Conservation (phyloP, 2,113 vertebrate species). For the Galbula dea region DNA sequence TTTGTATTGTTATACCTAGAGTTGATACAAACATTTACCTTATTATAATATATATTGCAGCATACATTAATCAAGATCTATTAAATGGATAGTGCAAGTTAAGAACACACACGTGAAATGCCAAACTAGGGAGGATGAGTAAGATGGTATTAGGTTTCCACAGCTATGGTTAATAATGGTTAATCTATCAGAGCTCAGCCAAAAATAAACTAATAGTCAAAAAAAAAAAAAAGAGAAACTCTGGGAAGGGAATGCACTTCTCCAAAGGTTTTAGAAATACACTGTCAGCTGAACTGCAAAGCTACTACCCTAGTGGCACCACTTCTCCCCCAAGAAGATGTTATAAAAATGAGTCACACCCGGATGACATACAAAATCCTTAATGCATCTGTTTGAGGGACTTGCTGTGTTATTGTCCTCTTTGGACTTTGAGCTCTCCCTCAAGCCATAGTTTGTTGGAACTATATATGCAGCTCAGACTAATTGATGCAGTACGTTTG, state of each 20-base stretch:
- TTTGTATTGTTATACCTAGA: constrained; percentile 51
- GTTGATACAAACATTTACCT: constrained; percentile 59
- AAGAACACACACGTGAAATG: constrained; percentile 18
- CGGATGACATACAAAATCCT: constrained; percentile 63
- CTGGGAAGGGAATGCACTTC: neutral
- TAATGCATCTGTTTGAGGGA: constrained; percentile 59
- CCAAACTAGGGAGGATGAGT: constrained; percentile 31
- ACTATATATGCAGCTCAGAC: constrained; percentile 58
- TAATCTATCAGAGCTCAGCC: constrained; percentile 40
- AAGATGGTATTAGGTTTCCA: constrained; percentile 52
- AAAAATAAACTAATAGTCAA: constrained; percentile 33
- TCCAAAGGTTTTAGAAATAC: constrained; percentile 44
- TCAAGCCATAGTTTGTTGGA: constrained; percentile 63
- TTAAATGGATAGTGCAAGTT: constrained; percentile 49
- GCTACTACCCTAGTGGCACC: constrained; percentile 32
- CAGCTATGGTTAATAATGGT: constrained; percentile 37
- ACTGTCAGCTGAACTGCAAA: constrained; percentile 37
- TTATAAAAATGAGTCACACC: constrained; percentile 64
- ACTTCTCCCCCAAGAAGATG: constrained; percentile 52
- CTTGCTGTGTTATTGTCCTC: constrained; percentile 66
- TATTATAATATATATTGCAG: constrained; percentile 64
- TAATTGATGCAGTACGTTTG: constrained; percentile 64
- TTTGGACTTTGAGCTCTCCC: constrained; percentile 54
- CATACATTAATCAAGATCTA: constrained; percentile 51
- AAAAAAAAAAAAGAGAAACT: neutral